Evolutionary conservation across 35 echinoderm and acorn worm genomes (phyloP).

Genomic region (Stichopus chloronotus): DNA sequence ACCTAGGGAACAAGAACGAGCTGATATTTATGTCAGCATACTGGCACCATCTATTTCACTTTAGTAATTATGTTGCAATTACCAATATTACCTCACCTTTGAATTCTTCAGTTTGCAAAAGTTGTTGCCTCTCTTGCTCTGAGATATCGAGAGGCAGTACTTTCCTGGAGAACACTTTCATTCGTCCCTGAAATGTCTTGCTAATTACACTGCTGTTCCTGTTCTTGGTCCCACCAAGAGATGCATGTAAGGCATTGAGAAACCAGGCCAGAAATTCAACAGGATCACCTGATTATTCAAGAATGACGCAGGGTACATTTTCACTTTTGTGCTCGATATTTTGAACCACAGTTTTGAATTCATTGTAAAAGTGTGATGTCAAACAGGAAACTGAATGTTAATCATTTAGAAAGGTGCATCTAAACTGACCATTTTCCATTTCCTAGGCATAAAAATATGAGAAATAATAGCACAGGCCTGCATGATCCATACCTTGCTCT

Average conservation of each 20-base stretch:
- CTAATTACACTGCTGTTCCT: slow-evolving; percentile 72
- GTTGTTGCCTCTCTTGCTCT: slow-evolving; percentile 70
- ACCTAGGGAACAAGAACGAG: too few species aligned
- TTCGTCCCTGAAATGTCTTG: slow-evolving; percentile 85
- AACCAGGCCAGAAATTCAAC: slow-evolving; percentile 98
- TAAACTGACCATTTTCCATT: too few species aligned
- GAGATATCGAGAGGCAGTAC: slow-evolving; percentile 84
- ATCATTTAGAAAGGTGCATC: too few species aligned
- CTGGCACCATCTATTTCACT: too few species aligned
- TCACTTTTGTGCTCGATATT: too few species aligned
- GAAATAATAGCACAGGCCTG: too few species aligned
- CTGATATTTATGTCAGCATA: too few species aligned
- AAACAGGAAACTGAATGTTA: too few species aligned
- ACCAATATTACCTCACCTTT: slow-evolving; percentile 65
- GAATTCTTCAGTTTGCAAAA: slow-evolving; percentile 87
- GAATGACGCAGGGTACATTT: not conserved
- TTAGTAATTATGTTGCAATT: too few species aligned
- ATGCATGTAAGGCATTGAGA: slow-evolving; percentile 88
- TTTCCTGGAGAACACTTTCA: slow-evolving; percentile 91
- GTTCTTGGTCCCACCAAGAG: slow-evolving; percentile 81
- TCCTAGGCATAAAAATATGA: too few species aligned
- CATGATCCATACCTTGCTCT: slow-evolving; percentile 27
- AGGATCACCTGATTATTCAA: slow-evolving; percentile 79
- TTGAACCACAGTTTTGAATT: too few species aligned
- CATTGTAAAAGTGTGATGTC: too few species aligned